Conservation (phyloP, 1,140 invertebrate genomes). For the Drosophila pachea region DNA sequence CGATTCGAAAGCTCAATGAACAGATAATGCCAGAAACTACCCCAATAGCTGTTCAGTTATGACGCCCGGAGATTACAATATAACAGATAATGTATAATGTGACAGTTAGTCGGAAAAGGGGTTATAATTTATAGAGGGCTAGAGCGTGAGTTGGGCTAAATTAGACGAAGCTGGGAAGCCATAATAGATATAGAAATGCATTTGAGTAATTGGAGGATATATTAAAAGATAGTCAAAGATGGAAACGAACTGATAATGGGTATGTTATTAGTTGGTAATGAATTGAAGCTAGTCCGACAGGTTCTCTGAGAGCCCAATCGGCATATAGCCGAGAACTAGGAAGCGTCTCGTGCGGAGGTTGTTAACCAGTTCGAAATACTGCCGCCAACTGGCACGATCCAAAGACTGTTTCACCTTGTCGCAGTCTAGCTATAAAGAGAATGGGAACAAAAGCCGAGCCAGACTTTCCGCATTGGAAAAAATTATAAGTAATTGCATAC, state of each 20-base stretch:
- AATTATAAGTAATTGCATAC: conserved; percentile 37
- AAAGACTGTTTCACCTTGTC: conserved; percentile 44
- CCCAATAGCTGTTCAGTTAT: conserved; percentile 6
- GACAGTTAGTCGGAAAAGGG: conserved; percentile 5
- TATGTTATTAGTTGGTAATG: no score
- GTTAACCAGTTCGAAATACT: conserved; percentile 17
- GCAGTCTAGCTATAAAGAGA: neutral
- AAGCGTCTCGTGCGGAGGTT: conserved; percentile 11
- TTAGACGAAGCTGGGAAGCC: neutral
- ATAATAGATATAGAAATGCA: no score
- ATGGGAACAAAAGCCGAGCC: conserved; percentile 23
- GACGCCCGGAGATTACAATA: conserved; percentile 3
- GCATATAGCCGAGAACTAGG: conserved; percentile 18
- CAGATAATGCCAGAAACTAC: conserved; percentile 18
- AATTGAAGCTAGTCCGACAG: neutral
- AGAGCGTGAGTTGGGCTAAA: conserved; percentile 14
- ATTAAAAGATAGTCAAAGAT: neutral
- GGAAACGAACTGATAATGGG: neutral
- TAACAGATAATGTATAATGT: conserved; percentile 3
- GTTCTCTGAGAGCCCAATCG: neutral
- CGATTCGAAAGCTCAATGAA: conserved; percentile 30
- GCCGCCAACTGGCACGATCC: neutral
- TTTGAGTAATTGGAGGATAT: neutral
- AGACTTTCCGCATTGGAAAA: conserved; percentile 37
- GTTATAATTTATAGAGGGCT: conserved; percentile 6